Evolutionary conservation across 2,888 invertebrate species (phyloP).

Genomic region (Agonopterix subpropinquella): DNA sequence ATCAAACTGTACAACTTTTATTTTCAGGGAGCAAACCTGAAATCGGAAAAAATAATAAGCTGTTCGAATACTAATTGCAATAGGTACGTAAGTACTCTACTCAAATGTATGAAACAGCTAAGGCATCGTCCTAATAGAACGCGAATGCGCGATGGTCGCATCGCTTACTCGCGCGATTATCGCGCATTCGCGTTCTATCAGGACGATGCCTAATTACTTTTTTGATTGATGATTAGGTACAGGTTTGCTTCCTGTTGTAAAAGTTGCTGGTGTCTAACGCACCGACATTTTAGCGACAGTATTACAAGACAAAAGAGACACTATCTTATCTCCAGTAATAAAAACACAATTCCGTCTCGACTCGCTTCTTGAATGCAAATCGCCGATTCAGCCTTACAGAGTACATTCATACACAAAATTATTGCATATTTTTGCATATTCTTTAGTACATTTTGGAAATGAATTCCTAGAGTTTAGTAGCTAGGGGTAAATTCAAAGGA

Average conservation of each 20-base stretch:
- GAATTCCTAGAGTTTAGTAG: not conserved
- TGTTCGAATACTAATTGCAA: not conserved
- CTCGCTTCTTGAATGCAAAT: constrained; percentile 22
- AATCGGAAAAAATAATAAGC: not conserved
- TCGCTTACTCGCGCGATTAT: too few relatives aligned
- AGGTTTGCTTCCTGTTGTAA: too few relatives aligned
- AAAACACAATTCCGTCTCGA: constrained; percentile 18
- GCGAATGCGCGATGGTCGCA: too few relatives aligned
- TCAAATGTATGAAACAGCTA: too few relatives aligned
- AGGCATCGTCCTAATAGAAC: too few relatives aligned
- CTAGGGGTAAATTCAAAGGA: not conserved
- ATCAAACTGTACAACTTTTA: too few relatives aligned
- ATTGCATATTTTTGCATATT: constrained; percentile 22
- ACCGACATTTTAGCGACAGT: not conserved
- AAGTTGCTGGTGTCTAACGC: not conserved
- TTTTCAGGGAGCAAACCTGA: too few relatives aligned
- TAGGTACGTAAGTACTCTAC: too few relatives aligned
- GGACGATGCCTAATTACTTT: too few relatives aligned
- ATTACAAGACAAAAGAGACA: constrained; percentile 10
- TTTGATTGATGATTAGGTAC: too few relatives aligned
- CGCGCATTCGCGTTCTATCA: too few relatives aligned
- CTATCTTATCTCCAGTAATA: constrained; percentile 21
- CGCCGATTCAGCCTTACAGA: constrained; percentile 16
- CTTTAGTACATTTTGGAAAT: not conserved
- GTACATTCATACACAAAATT: constrained; percentile 19